Base-by-base conservation (phyloP, 2,888 invertebrate species). In the Elgonia sp. region DNA sequence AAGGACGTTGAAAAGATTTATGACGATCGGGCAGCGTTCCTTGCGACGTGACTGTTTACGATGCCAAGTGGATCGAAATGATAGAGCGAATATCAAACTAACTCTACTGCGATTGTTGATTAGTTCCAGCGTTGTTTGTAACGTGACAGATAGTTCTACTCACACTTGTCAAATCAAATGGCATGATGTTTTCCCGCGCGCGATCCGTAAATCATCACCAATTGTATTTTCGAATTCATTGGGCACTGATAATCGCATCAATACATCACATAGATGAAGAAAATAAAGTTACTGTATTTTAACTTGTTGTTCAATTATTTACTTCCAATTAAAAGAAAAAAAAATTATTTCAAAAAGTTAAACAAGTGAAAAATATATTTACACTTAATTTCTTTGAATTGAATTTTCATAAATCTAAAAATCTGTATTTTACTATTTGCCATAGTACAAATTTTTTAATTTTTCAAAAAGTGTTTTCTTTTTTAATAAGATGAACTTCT, bases 221-320 rank as follows among this genome's bases (percentile, higher is more conserved):
- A 75, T 63, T 83, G 80, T 84, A 83, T 82, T 80, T 87, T 84
- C 62, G 40, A 37, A 84, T 76, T 76, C 63, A 63, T 39, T 77
- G 63, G 60, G 60, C 72, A 77, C 55, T 37, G 72, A 82, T 72
- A 82, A 86, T 76, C 62, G 62, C 75, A 70, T 69, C 42, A n/a
- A n/a, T n/a, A 55, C 65, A 79, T 65, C 37, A 50, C 76, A 65
- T 76, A 76, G 75, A 84, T 57, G 62, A 84, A 67, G 21, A n/a
- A 80, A 87, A 81, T 81, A 81, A 87, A 87, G 70, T 84, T 70
- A 80, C 65, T 75, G 87, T 87, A 84, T 87, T 87, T 87, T 87
- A 87, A 79, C 8, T 63, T 37, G 60, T 18, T 69, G 76, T 72
- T 65, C 10, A 42, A 42, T 9, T 42, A 9, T 7, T 42, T 42